Conservation (phyloP, 2,888 invertebrate genomes). For the Plutella xylostella region DNA sequence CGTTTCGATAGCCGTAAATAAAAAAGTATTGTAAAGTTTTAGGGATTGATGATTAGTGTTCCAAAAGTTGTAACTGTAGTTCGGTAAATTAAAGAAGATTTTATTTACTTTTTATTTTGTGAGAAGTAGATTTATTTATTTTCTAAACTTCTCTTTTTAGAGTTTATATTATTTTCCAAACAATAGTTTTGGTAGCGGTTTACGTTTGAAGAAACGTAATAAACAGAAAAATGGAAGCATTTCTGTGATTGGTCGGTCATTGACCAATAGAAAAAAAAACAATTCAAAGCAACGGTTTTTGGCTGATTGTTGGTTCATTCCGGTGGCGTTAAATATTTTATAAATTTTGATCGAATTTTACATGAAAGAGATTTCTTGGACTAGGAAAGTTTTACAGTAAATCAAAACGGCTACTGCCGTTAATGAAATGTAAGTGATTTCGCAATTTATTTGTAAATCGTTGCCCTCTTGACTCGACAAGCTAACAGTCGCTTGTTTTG, state of each 20-base stretch:
- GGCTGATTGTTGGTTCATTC: conserved; percentile 33
- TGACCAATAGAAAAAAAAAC: conserved; percentile 47
- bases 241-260: conserved; percentile 31
- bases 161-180: too few species aligned
- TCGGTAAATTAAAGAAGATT: too few species aligned
- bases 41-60: too few species aligned
- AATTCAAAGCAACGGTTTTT: conserved; percentile 61
- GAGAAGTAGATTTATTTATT: too few species aligned
- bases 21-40: too few species aligned
- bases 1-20: too few species aligned
- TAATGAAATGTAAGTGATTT: conserved; percentile 39
- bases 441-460: conserved; percentile 23
- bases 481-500: conserved; percentile 61
- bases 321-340: conserved; percentile 47
- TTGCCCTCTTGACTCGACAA: conserved; percentile 31
- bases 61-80: too few species aligned
- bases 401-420: conserved; percentile 48
- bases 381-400: conserved; percentile 27
- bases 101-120: too few species aligned
- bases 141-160: too few species aligned
- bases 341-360: conserved; percentile 37
- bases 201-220: conserved; percentile 27
- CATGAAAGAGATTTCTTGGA: conserved; percentile 28
- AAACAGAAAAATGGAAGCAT: conserved; percentile 21
- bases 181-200: too few species aligned